Base-by-base conservation (phyloP, 2,797 vertebrate genomes). In the Pipistrellus nathusii region DNA sequence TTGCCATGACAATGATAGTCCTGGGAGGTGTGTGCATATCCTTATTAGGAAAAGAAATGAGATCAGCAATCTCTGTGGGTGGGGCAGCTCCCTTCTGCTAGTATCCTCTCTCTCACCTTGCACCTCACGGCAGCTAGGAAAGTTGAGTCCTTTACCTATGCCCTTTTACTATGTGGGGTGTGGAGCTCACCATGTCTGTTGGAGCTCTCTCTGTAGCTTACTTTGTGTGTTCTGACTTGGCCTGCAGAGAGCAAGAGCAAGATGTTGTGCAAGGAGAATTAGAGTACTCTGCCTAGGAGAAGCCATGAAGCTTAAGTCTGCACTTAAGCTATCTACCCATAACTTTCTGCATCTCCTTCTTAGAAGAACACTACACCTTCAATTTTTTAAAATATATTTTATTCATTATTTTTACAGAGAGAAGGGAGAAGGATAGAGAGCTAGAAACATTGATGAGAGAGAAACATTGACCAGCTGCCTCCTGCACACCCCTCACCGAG, bases 1-100 rank as follows among this genome's bases (percentile, higher is more conserved):
- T 92, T 96, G 91, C 80, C 95, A 96, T 96, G 92, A 95, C 85
- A 95, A 95, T 57, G 44, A 35, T 12, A 51, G 85, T 71, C 68
- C 76, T 82, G 64, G 94, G 88, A 95, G 89, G 91, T 72, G 75
- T 90, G 72, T 82, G 25, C 87, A 32, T 68, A 55, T 85, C 93
- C 91, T 91, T 96, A 83, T 90, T 86, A 90, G 88, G 93, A 17
- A 13, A 32, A 82, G 82, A 92, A 96, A 83, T 72, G 64, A 94
- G 93, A 85, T 88, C 59, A 53, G 48, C 3, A 2, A 76, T 86
- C 48, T 69, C 1, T 95, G 59, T 89, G 94, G 86, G 73, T 55
- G n/a, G 89, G 51, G 73, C 77, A 85, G 18, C 86, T 93, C 25
- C 53, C n/a, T 87, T 72, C 41, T 30, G 1, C 59, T 51, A 21